These are phyloP conservation scores for Podargus strigoides DNA, from an alignment of 2,797 vertebrate genomes.

Conservation along the genomic window DNA sequence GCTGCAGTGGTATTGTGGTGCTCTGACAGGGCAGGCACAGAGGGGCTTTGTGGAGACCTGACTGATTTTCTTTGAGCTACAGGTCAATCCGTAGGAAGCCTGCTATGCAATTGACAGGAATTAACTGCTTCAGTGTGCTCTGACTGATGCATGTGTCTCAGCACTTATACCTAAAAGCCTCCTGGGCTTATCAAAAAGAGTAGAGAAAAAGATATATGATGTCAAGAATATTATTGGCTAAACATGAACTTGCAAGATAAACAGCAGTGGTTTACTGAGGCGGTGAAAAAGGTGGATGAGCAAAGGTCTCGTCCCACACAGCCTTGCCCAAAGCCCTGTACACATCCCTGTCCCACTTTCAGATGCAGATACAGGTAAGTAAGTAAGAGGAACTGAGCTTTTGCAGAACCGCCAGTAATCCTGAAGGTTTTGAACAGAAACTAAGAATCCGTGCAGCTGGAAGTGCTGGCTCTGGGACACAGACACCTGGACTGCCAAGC, in stretches of 20 bases:
- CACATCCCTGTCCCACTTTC: accelerated
- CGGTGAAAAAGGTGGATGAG: accelerated
- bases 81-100: neutral
- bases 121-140: neutral
- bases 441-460: neutral
- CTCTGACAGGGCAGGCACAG: neutral
- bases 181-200: neutral
- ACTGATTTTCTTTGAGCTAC: neutral
- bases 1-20: neutral
- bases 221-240: neutral
- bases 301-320: neutral
- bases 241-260: neutral
- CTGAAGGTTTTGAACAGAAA: neutral
- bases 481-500: neutral
- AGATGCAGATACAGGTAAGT: neutral
- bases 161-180: neutral
- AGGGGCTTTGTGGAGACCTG: neutral
- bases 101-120: neutral
- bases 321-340: neutral
- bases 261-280: neutral
- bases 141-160: neutral
- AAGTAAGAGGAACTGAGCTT: neutral
- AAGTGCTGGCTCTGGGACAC: neutral
- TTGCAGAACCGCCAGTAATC: neutral
- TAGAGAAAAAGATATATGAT: neutral